Evolutionary conservation across 2,113 vertebrate species (phyloP), one percentile per base, ranked within the genome.

Genomic region (Esox niger): DNA sequence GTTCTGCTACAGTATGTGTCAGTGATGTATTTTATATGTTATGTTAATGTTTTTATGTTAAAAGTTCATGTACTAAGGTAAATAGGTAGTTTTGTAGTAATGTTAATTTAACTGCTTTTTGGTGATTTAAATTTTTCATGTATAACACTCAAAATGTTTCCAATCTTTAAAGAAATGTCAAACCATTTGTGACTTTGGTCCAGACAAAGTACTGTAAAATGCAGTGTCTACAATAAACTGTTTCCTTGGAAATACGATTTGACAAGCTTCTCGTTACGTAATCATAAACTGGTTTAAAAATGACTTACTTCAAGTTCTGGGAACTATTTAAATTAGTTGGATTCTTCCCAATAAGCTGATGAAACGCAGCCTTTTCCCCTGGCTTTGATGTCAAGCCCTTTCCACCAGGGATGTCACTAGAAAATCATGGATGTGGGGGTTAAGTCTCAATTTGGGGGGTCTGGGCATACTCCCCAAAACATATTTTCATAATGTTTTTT

Each of bases 221-320:
- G 82, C 84, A 68, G 69, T 74, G 76, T 88, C 69, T 68, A 74
- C 38, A 88, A 82, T 86, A 86, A 87, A 89, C 78, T 69, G 77
- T 74, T 69, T 78, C 80, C 80, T 72, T 72, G 62, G 76, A 87
- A 84, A 85, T 69, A 2, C 57, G 69, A 72, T 15, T 31, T 66
- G 54, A 9, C 30, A 4, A 26, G 32, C 62, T 64, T 1, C 0
- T 80, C 78, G 70, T 65, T 64, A 84, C 80, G 82, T 72, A 31
- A 35, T 33, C 58, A n/a, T 61, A 33, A 32, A 20, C 1, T 2
- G 0, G 9, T 55, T 55, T 15, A 27, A 2, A 29, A 15, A 43
- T 43, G 38, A 15, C 10, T 56, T 56, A 13, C n/a, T 56, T 56
- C 10, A 26, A 56, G 21, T 56, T 23, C 47, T 52, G 47, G n/a